phyloP scores from a whole-genome alignment of 2,797 vertebrate species.

The Chromis chromis region DNA sequence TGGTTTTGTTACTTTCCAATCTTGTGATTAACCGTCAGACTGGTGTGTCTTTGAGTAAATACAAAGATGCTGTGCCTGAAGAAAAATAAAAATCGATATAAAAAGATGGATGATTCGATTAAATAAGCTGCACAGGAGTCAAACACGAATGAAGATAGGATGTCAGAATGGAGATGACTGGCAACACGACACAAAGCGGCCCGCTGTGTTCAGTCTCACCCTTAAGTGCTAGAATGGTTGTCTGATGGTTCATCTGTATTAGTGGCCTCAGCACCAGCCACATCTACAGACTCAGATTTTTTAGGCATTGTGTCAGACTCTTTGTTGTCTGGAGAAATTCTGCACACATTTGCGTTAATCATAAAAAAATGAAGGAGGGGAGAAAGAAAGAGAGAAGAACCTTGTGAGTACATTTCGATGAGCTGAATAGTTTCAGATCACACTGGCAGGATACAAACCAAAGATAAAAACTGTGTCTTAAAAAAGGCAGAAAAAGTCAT shows the following conservation, averaged over 20 bases:
- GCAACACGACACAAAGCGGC: conserved; percentile 61
- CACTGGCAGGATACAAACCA: conserved; percentile 12
- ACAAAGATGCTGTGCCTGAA: conserved; percentile 1
- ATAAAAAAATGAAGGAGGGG: conserved; percentile 18
- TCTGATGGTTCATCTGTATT: conserved; percentile 78
- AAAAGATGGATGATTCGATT: conserved; percentile 41
- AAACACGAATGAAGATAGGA: conserved; percentile 50
- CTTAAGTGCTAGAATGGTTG: conserved; percentile 78
- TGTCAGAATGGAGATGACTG: conserved; percentile 59
- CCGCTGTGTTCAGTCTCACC: conserved; percentile 75
- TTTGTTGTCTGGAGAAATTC: conserved; percentile 82
- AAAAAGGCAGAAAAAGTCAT: conserved; percentile 46
- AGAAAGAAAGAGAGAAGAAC: conserved; percentile 39
- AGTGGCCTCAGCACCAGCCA: conserved; percentile 75
- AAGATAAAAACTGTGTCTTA: conserved; percentile 42
- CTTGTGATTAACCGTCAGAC: not conserved
- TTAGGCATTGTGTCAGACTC: conserved; percentile 78
- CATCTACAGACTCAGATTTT: conserved; percentile 81
- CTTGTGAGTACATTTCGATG: conserved; percentile 13
- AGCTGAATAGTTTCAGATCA: conserved; percentile 42
- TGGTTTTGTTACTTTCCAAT: too few species aligned
- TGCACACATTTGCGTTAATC: conserved; percentile 65
- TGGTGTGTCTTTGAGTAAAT: not conserved
- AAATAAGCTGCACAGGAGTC: conserved; percentile 5
- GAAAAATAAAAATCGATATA: not conserved